These are phyloP conservation scores for Salvelinus namaycush DNA, from an alignment of 2,113 vertebrate genomes.

Conservation along the genomic window DNA sequence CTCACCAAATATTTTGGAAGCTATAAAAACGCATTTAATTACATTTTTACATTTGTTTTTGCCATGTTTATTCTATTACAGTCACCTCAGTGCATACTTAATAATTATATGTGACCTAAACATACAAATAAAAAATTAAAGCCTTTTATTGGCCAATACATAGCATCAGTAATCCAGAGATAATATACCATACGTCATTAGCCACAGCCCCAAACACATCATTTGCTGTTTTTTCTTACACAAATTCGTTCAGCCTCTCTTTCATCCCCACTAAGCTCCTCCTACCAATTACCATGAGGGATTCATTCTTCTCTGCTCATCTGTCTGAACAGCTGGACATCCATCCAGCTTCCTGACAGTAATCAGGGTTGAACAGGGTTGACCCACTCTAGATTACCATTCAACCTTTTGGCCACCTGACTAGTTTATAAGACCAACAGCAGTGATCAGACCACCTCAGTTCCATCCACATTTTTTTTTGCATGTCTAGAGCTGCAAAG, in stretches of 20 bases:
- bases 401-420: slow-evolving; percentile 36
- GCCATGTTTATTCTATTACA: no score
- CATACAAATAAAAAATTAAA: no score
- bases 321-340: slow-evolving; percentile 22
- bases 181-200: no score
- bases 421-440: neutral
- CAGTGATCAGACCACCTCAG: slow-evolving; percentile 10
- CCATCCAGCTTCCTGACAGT: neutral
- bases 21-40: no score
- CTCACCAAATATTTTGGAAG: no score
- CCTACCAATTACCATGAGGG: neutral
- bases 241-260: neutral
- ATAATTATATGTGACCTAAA: no score
- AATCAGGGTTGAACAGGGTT: slow-evolving; percentile 29
- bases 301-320: slow-evolving; percentile 14
- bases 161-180: no score
- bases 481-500: slow-evolving; percentile 46
- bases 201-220: no score
- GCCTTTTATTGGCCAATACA: no score
- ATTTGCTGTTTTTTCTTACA: no score
- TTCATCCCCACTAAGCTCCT: neutral
- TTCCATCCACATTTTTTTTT: slow-evolving; percentile 36
- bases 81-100: no score
- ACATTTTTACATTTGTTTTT: no score
- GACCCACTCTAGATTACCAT: slow-evolving; percentile 35